A percentile compares a stretch with the other conserved stretches of the same genome.
These are phyloP conservation scores for Acropora tenuis DNA, from an alignment of 64 coral and sea anemone genomes.

Conservation along the genomic window DNA sequence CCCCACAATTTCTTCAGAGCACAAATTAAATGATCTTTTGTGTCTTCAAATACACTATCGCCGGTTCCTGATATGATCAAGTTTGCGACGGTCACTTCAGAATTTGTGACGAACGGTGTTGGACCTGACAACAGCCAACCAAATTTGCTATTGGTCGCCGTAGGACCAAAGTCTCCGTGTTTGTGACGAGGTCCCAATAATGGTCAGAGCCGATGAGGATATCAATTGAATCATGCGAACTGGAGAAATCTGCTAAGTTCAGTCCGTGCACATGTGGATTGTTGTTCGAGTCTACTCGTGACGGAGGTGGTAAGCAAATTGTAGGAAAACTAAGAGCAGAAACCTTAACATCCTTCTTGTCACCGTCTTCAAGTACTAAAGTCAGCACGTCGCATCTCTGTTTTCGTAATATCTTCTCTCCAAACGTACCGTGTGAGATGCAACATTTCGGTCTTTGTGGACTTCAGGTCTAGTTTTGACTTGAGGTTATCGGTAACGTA, in stretches of 20 bases:
- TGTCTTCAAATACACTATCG: conserved; percentile 11
- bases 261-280: conserved; percentile 53
- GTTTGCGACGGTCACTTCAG: conserved; percentile 11
- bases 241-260: conserved; percentile 40
- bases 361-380: conserved; percentile 12
- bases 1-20: too few relatives aligned
- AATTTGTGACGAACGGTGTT: conserved; percentile 9
- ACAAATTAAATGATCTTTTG: conserved; percentile 9
- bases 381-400: conserved; percentile 64
- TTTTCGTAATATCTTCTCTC: conserved; percentile 33
- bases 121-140: conserved; percentile 67
- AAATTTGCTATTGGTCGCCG: conserved; percentile 50
- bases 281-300: neutral
- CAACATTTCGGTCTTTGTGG: conserved; percentile 42
- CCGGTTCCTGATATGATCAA: neutral
- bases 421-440: conserved; percentile 56
- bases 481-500: conserved; percentile 64
- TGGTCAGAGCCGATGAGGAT: neutral
- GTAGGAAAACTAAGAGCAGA: conserved; percentile 31
- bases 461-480: conserved; percentile 38
- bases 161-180: conserved; percentile 35
- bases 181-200: conserved; percentile 35
- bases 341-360: conserved; percentile 17
- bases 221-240: conserved; percentile 29
- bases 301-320: conserved; percentile 42